These are phyloP conservation scores for Lampropteryx suffumata DNA, from an alignment of 2,888 invertebrate genomes.

Conservation along the genomic window DNA sequence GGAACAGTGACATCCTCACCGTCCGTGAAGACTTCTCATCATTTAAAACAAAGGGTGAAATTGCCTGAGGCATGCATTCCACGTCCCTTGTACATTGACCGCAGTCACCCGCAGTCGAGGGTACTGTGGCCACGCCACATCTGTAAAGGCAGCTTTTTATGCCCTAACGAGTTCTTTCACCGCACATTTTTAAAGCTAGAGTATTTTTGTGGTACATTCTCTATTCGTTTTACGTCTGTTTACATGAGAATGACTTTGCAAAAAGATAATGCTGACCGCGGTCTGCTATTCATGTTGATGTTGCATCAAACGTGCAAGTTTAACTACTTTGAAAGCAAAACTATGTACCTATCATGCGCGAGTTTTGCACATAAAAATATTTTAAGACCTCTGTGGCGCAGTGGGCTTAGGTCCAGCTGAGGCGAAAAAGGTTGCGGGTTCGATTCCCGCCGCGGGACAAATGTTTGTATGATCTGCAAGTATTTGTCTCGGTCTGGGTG, in stretches of 20 bases:
- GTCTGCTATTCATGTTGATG: conserved; percentile 14
- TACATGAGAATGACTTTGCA: conserved; percentile 24
- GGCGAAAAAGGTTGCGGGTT: no score
- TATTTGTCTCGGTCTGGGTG: no score
- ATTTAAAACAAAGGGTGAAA: conserved; percentile 76
- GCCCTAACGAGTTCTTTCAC: conserved; percentile 38
- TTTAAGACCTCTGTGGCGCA: no score
- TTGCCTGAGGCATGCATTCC: conserved; percentile 62
- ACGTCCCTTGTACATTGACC: conserved; percentile 65
- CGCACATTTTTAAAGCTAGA: conserved; percentile 27
- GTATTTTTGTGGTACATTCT: conserved; percentile 24
- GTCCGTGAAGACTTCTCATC: conserved; percentile 64
- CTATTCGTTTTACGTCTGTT: conserved; percentile 24
- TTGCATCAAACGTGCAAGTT: no score
- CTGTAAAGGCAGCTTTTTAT: conserved; percentile 43
- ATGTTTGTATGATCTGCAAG: no score
- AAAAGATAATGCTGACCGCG: conserved; percentile 21
- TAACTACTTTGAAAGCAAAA: no score
- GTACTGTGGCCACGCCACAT: conserved; percentile 43
- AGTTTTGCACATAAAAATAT: no score
- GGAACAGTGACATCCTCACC: conserved; percentile 70
- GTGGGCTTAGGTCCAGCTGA: no score
- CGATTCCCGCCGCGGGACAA: no score
- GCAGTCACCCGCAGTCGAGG: conserved; percentile 66
- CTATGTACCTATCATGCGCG: no score